phyloP scores from a whole-genome alignment of 1,140 invertebrate species.

The Delia radicum region DNA sequence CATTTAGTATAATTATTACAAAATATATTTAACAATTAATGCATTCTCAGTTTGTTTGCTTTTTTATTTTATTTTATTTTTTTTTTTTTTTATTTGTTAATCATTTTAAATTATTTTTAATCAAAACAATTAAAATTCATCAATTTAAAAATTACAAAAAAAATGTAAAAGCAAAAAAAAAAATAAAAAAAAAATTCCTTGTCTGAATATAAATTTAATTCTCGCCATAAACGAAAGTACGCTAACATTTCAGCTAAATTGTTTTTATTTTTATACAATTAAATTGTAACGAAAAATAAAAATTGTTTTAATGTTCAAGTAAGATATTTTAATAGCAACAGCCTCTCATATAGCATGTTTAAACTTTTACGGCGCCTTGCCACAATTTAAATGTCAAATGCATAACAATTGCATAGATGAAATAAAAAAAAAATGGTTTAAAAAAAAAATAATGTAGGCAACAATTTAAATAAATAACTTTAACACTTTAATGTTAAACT shows the following conservation, averaged over 20 bases:
- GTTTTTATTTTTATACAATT: conserved; percentile 6
- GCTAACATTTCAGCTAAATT: not conserved
- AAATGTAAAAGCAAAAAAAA: not conserved
- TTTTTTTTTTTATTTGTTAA: not conserved
- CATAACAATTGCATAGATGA: not conserved
- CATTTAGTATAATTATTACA: too few species aligned
- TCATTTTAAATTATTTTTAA: conserved; percentile 16
- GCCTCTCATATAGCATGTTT: not conserved
- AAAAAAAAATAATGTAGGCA: not conserved
- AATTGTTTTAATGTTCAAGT: not conserved
- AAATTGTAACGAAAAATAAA: conserved; percentile 10
- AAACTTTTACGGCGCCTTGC: conserved; percentile 9
- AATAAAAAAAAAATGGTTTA: not conserved
- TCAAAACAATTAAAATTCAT: conserved; percentile 22
- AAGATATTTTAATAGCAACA: conserved; percentile 13
- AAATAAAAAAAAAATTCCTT: not conserved
- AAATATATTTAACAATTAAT: too few species aligned
- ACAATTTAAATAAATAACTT: not conserved
- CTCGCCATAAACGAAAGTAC: not conserved
- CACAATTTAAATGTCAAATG: conserved; percentile 24
- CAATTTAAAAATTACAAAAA: not conserved
- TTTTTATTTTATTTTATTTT: not conserved
- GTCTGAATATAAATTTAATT: conserved; percentile 12
- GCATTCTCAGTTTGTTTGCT: too few species aligned
- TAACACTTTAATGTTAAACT: not conserved